Evolutionary conservation across 2,888 invertebrate genomes (phyloP).

Genomic region (Orgyia antiqua): DNA sequence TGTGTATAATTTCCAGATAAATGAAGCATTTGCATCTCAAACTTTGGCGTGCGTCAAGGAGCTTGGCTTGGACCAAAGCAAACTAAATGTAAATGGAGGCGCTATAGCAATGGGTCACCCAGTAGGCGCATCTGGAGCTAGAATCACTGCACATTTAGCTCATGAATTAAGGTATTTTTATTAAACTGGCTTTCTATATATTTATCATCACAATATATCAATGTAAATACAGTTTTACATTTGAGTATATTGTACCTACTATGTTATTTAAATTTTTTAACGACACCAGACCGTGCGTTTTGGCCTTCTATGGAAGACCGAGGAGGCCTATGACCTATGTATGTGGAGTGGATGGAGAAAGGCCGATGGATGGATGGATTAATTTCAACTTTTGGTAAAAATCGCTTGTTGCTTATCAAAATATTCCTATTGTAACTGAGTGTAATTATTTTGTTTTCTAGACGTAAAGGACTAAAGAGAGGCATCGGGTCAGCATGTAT

Average conservation of each 20-base stretch:
- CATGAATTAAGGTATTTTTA: conserved; percentile 89
- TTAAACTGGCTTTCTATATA: background rate
- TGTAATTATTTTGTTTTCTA: no score
- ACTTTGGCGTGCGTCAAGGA: conserved; percentile 93
- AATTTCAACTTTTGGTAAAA: no score
- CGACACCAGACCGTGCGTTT: no score
- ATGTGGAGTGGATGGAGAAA: no score
- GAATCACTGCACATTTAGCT: conserved; percentile 92
- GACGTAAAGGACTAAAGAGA: conserved; percentile 88
- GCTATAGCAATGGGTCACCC: conserved; percentile 97
- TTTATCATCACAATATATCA: background rate
- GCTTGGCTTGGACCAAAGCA: conserved; percentile 88
- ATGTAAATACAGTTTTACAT: no score
- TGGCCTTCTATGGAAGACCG: no score
- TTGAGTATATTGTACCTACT: no score
- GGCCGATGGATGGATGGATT: no score
- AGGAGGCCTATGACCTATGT: no score
- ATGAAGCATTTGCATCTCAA: conserved; percentile 98
- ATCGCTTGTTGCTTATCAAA: no score
- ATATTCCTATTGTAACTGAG: no score
- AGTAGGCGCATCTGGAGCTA: conserved; percentile 92
- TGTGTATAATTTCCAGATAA: conserved; percentile 85
- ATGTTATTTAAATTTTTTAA: no score
- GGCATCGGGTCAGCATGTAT: conserved; percentile 98
- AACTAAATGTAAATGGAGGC: conserved; percentile 95